Conservation (phyloP, 2,797 vertebrate genomes). For the Heterohyrax brucei region DNA sequence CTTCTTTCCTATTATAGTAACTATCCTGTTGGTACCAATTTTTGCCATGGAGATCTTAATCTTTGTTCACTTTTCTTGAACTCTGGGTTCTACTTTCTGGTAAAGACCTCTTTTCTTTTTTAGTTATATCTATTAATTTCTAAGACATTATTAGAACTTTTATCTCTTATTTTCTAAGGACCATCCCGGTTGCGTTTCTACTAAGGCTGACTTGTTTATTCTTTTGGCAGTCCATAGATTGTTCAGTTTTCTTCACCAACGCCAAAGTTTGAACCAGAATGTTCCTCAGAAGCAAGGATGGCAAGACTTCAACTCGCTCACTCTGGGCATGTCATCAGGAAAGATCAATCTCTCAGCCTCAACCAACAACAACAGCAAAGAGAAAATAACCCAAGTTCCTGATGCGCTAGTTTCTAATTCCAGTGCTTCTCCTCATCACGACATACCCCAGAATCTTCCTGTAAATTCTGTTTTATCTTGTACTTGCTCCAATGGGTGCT, state of each 20-base stretch:
- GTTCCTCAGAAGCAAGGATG: no score
- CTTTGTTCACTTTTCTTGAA: conserved; percentile 25
- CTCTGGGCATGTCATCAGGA: no score
- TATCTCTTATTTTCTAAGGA: not conserved
- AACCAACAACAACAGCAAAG: not conserved
- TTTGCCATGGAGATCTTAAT: not conserved
- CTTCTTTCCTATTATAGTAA: not conserved
- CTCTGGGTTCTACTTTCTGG: not conserved
- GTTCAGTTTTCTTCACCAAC: no score
- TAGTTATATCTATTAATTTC: not conserved
- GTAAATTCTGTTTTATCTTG: not conserved
- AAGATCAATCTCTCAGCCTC: no score
- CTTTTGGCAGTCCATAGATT: no score
- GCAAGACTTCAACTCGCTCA: no score
- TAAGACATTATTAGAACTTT: conserved; percentile 32
- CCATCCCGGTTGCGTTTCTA: no score
- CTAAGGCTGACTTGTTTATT: no score
- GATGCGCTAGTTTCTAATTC: not conserved
- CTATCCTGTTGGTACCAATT: not conserved
- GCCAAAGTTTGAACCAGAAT: no score
- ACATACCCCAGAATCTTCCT: not conserved
- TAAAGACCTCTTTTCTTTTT: not conserved
- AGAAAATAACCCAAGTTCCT: not conserved
- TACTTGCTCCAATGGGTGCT: not conserved
- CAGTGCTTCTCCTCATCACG: not conserved